These are phyloP conservation scores for Porphyrio hochstetteri DNA, from an alignment of 2,113 vertebrate genomes.

Conservation along the genomic window DNA sequence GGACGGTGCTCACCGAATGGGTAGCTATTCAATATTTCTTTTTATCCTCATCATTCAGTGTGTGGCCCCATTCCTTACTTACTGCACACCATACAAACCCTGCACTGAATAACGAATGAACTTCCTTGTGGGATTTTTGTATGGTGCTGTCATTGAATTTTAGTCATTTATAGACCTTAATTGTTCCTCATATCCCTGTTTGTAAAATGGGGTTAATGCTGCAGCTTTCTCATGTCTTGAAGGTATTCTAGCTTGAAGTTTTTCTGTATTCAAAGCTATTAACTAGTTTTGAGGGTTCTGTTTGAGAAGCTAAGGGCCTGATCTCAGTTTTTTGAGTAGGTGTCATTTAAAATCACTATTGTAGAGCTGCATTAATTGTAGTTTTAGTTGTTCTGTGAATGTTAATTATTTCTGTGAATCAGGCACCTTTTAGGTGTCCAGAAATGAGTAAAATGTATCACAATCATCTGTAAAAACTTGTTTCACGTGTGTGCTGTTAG, in stretches of 20 bases:
- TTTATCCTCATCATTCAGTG: constrained; percentile 71
- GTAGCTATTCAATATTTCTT: constrained; percentile 75
- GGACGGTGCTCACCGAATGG: constrained; percentile 73
- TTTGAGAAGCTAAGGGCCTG: background rate
- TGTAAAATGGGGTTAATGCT: background rate
- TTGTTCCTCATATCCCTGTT: constrained; percentile 36
- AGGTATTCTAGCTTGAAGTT: background rate
- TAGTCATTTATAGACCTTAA: constrained; percentile 29
- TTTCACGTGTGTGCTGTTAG: constrained; percentile 3
- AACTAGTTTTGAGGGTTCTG: background rate
- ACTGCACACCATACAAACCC: constrained; percentile 60
- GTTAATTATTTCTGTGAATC: constrained; percentile 12
- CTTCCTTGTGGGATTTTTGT: constrained; percentile 55
- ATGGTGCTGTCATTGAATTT: constrained; percentile 56
- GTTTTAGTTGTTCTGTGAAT: constrained; percentile 17
- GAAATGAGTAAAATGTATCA: background rate
- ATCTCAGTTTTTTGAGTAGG: background rate
- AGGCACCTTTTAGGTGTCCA: background rate
- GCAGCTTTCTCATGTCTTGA: constrained; percentile 28
- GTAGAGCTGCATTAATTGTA: background rate
- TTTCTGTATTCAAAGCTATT: constrained; percentile 5
- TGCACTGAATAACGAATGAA: constrained; percentile 56
- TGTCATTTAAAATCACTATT: background rate
- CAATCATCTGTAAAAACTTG: background rate
- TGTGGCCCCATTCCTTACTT: constrained; percentile 67